Evolutionary conservation across 2,888 invertebrate genomes (phyloP).

Genomic region (Eurois occulta): DNA sequence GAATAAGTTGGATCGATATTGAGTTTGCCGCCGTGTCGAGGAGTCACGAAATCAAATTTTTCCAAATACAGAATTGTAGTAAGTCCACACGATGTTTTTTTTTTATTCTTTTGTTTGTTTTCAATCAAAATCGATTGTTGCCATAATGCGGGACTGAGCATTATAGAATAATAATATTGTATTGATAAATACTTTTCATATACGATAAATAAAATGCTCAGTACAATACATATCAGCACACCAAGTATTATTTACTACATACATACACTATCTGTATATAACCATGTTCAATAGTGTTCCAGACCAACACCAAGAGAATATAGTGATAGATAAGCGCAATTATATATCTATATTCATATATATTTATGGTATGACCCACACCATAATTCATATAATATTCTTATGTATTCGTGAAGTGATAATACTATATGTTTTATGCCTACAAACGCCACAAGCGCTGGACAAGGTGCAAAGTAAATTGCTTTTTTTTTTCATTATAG

Average conservation of each 20-base stretch:
- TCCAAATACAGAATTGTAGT: neutral
- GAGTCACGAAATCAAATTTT: neutral
- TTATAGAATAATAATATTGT: conserved; percentile 49
- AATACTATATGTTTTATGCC: conserved; percentile 79
- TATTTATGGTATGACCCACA: conserved; percentile 74
- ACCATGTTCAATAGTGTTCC: conserved; percentile 64
- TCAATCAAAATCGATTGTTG: conserved; percentile 64
- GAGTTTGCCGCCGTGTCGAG: too few relatives aligned
- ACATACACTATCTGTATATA: conserved; percentile 67
- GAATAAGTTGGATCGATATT: neutral
- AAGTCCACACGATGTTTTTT: neutral
- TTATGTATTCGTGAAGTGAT: conserved; percentile 76
- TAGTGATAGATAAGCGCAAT: conserved; percentile 77
- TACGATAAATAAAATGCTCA: conserved; percentile 58
- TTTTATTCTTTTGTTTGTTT: neutral
- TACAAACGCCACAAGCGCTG: conserved; percentile 89
- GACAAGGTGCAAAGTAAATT: conserved; percentile 86
- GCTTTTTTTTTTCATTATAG: conserved; percentile 72
- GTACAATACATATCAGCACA: conserved; percentile 65
- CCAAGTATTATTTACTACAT: conserved; percentile 68
- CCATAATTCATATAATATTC: conserved; percentile 71
- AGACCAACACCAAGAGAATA: conserved; percentile 76
- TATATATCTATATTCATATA: conserved; percentile 68
- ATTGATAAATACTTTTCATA: conserved; percentile 47
- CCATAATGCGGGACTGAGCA: conserved; percentile 54